Base-by-base conservation (phyloP, 2,113 vertebrate genomes). In the Delphinus delphis region DNA sequence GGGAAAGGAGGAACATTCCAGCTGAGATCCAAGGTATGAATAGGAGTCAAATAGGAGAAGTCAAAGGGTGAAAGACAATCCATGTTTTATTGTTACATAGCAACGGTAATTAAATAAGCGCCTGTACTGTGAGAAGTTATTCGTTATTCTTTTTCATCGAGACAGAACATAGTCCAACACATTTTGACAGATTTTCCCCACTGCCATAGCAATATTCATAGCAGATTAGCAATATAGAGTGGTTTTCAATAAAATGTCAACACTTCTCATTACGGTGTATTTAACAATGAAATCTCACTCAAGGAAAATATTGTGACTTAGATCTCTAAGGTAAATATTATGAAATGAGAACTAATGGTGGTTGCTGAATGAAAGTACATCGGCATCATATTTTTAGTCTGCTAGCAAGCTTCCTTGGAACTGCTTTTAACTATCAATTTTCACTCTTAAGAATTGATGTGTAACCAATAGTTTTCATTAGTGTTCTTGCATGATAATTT, bases 201-300 rank as follows among this genome's bases (percentile, higher is more conserved):
- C 96, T 93, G 41, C 92, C 63, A 41, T 91, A 92, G 93, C 70
- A 97, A 88, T 83, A 97, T 97, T 98, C 98, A 97, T 88, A 96
- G 87, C 93, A 96, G 71, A 95, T 98, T 98, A 97, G 93, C 92
- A 98, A 97, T 97, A 96, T 96, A 97, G 91, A 94, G 76, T 94
- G 84, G 65, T 93, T 98, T 98, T 97, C 97, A 97, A 97, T 97
- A 97, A 98, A 97, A 97, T 96, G 97, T 95, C 96, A 97, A 97
- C 97, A 95, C 92, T 84, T 97, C 62, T 93, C 62, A 88, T 96
- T 88, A 93, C 87, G 15, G 93, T 97, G 93, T 95, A 60, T 93
- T 96, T 96, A 97, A 96, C 95, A 98, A 92, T 94, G 92, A 82
- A 96, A 84, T 96, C 65, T 96, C 80, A 95, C 96, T 95, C 33